phyloP scores from a whole-genome alignment of 2,888 invertebrate genomes.

The Thereva nobilitata region DNA sequence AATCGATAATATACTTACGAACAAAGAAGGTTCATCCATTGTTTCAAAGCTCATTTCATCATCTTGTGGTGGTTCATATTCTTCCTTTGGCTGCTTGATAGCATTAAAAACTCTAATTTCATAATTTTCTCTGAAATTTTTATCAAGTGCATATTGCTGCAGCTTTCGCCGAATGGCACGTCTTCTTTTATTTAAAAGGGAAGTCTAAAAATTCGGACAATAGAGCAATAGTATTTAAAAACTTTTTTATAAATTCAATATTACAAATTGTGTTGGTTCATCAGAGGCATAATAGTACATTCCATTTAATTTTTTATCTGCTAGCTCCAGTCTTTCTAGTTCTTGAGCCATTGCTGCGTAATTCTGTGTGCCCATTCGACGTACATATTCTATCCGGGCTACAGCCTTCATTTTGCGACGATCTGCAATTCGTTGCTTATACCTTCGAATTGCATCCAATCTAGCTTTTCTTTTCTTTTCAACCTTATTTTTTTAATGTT shows the following conservation, averaged over 20 bases:
- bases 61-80: too few species aligned
- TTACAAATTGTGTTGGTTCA: slow-evolving; percentile 34
- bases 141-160: background rate
- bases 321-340: slow-evolving; percentile 17
- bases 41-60: too few species aligned
- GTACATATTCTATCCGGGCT: slow-evolving; percentile 5
- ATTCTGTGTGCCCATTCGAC: slow-evolving; percentile 7
- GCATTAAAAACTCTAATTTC: background rate
- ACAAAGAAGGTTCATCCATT: too few species aligned
- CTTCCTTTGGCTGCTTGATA: too few species aligned
- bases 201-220: slow-evolving; percentile 7
- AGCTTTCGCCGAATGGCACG: slow-evolving; percentile 33
- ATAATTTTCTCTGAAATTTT: slow-evolving; percentile 13
- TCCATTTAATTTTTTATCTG: slow-evolving; percentile 38
- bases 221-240: background rate
- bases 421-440: background rate
- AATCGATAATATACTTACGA: too few species aligned
- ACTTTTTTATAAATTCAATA: background rate
- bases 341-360: slow-evolving; percentile 1
- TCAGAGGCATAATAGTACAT: slow-evolving; percentile 22
- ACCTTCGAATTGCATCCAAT: slow-evolving; percentile 12
- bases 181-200: slow-evolving; percentile 20
- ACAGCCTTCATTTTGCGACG: slow-evolving; percentile 20
- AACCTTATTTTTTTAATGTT: slow-evolving; percentile 5
- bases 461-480: slow-evolving; percentile 19